phyloP scores from a whole-genome alignment of 2,113 vertebrate genomes.

The Mystacornis crossleyi region DNA sequence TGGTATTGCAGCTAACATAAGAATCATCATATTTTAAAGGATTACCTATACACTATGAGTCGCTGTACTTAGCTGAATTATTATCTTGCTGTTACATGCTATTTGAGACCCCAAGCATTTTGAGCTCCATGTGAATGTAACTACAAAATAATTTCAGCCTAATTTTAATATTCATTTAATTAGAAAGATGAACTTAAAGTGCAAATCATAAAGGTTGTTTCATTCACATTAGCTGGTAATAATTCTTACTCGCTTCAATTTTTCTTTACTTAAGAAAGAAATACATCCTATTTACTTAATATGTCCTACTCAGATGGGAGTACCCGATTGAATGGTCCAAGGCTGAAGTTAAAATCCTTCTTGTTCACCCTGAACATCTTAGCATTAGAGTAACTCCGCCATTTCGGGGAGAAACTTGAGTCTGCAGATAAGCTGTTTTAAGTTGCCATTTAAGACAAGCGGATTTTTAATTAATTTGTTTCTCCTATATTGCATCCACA shows the following conservation, averaged over 20 bases:
- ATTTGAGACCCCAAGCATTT: neutral
- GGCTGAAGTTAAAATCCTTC: neutral
- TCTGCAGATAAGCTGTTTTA: neutral
- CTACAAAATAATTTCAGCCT: neutral
- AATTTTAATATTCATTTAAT: neutral
- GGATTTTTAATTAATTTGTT: neutral
- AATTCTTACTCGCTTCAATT: neutral
- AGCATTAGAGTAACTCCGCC: neutral
- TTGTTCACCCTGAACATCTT: neutral
- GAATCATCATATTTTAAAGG: neutral
- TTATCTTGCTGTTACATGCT: neutral
- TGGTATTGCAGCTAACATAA: neutral
- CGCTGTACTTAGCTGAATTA: neutral
- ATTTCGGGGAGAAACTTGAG: neutral
- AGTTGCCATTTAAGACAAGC: neutral
- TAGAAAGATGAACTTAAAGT: neutral
- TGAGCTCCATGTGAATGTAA: neutral
- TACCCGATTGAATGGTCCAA: neutral
- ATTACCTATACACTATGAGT: neutral
- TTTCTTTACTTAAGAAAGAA: neutral
- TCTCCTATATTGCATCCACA: neutral
- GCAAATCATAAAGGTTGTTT: neutral
- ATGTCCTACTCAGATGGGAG: neutral
- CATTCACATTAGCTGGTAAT: neutral
- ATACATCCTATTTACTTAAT: no score